Evolutionary conservation across 1,140 invertebrate genomes (phyloP).

Genomic region (Cherax quadricarinatus): DNA sequence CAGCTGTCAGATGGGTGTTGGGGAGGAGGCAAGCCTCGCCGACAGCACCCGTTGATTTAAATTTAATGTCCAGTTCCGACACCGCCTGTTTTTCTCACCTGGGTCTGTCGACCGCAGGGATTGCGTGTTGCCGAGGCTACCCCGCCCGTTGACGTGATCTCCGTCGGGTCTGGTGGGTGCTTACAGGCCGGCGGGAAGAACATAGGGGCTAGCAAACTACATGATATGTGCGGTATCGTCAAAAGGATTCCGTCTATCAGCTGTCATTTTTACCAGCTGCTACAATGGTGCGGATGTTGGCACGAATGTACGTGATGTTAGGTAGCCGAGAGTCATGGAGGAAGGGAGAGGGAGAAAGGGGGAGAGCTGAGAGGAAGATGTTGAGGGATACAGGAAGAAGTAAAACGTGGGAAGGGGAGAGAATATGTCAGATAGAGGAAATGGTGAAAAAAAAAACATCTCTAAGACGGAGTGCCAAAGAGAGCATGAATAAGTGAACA

Average conservation of each 20-base stretch:
- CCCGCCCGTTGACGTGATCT: not conserved
- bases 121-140: not conserved
- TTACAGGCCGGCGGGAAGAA: not conserved
- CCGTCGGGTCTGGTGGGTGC: not conserved
- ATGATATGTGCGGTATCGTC: slow-evolving; percentile 11
- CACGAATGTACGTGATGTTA: not conserved
- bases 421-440: no score
- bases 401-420: no score
- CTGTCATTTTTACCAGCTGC: not conserved
- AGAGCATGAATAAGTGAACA: not conserved
- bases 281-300: not conserved
- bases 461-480: no score
- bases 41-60: not conserved
- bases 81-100: not conserved
- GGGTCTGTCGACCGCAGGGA: not conserved
- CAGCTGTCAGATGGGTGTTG: not conserved
- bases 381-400: no score
- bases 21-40: not conserved
- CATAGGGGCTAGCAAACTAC: not conserved
- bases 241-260: slow-evolving; percentile 33
- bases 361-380: not conserved
- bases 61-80: not conserved
- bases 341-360: not conserved
- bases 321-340: not conserved
- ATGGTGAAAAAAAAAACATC: not conserved